These are phyloP conservation scores for Scomberomorus guttatus DNA, from an alignment of 2,797 vertebrate genomes.

Conservation along the genomic window DNA sequence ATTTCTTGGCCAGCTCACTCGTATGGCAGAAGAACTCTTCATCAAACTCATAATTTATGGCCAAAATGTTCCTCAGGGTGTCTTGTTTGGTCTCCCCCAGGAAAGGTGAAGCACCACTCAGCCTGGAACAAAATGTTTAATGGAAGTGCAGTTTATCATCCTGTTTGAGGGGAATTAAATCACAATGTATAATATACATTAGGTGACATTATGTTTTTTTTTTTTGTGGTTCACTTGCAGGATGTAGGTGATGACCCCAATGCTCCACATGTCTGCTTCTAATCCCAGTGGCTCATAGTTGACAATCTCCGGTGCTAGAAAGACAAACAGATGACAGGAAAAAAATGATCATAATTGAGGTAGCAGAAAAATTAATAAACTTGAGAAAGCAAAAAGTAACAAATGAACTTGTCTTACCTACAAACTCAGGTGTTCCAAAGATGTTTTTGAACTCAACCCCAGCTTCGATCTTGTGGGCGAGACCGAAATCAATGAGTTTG, in stretches of 20 bases:
- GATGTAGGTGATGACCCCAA: constrained; percentile 98
- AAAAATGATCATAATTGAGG: neutral
- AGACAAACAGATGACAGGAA: neutral
- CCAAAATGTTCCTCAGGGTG: constrained; percentile 94
- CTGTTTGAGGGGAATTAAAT: neutral
- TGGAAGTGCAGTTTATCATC: neutral
- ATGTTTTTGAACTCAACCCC: constrained; percentile 98
- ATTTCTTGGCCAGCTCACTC: constrained; percentile 94
- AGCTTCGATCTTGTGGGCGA: constrained; percentile 96
- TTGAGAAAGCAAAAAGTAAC: neutral
- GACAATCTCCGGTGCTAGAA: constrained; percentile 95
- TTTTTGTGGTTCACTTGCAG: constrained; percentile 86
- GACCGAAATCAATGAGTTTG: constrained; percentile 97
- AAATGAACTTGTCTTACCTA: constrained; percentile 85
- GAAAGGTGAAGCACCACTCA: constrained; percentile 97
- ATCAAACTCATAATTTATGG: constrained; percentile 94
- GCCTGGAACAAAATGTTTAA: constrained; percentile 75
- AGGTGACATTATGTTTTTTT: neutral
- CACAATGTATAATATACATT: neutral
- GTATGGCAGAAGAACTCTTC: constrained; percentile 97
- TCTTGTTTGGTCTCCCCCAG: constrained; percentile 97
- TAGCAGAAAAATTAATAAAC: neutral
- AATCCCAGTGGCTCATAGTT: constrained; percentile 96
- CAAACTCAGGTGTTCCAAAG: constrained; percentile 98
- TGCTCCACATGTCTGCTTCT: constrained; percentile 98